These are phyloP conservation scores for Petrocephalus schoutedeni DNA, from an alignment of 2,797 vertebrate genomes.

Conservation along the genomic window DNA sequence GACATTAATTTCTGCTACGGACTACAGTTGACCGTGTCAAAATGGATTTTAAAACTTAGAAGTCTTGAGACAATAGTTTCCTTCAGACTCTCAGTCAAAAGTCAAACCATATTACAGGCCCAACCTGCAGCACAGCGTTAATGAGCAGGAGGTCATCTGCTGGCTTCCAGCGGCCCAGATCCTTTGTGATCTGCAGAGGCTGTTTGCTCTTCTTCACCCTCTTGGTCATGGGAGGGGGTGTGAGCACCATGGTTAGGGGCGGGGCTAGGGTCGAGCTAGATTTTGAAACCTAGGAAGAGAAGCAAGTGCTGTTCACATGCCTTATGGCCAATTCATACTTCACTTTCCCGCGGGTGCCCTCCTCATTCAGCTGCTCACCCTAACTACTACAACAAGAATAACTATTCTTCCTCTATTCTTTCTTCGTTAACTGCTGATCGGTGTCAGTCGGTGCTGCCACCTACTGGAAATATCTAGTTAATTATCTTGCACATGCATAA, in stretches of 20 bases:
- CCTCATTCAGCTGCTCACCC: background rate
- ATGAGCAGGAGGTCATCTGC: conserved; percentile 88
- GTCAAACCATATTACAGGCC: background rate
- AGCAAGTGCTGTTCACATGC: background rate
- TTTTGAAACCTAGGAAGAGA: conserved; percentile 69
- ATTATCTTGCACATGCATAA: background rate
- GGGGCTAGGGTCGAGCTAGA: conserved; percentile 66
- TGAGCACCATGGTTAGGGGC: conserved; percentile 70
- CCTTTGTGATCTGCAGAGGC: conserved; percentile 87
- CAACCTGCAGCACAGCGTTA: conserved; percentile 87
- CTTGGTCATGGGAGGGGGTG: conserved; percentile 75
- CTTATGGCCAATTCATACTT: background rate
- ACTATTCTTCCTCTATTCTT: background rate
- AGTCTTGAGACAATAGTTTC: background rate
- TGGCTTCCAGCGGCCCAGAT: conserved; percentile 90
- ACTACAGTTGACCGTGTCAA: background rate
- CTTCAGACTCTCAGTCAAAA: background rate
- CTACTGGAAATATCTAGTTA: background rate
- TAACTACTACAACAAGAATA: background rate
- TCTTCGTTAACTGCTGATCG: background rate
- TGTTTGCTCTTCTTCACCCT: conserved; percentile 94
- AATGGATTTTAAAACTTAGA: background rate
- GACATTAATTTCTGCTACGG: background rate
- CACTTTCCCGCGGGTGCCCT: background rate
- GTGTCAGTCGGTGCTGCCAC: background rate